These are phyloP conservation scores for Pelecanus crispus DNA, from an alignment of 2,113 vertebrate genomes.

Conservation along the genomic window DNA sequence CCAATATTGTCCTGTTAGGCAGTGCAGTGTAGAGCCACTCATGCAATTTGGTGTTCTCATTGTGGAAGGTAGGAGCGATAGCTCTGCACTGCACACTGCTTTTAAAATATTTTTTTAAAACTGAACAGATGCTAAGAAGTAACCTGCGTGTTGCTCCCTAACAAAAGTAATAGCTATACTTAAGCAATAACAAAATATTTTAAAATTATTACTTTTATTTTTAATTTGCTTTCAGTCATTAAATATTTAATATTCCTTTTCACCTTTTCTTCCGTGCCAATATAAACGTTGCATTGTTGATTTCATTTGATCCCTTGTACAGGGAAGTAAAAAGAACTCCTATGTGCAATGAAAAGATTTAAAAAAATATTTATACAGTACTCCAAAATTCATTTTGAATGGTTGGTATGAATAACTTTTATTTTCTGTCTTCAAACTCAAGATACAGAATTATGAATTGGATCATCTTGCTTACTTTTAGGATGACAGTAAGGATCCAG, in stretches of 20 bases:
- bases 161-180: neutral
- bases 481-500: neutral
- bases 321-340: neutral
- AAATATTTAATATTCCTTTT: neutral
- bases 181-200: neutral
- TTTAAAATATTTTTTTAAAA: neutral
- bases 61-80: neutral
- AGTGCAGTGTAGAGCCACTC: neutral
- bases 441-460: neutral
- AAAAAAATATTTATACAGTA: rapidly evolving
- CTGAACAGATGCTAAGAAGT: neutral
- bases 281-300: neutral
- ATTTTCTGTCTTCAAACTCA: neutral
- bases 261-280: neutral
- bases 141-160: neutral
- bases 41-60: neutral
- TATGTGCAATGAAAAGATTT: neutral
- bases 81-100: neutral
- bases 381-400: neutral
- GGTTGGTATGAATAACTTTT: neutral
- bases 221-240: neutral
- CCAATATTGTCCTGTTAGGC: neutral
- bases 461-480: neutral
- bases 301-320: neutral
- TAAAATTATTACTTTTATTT: neutral